Evolutionary conservation across 1,140 invertebrate genomes (phyloP), one percentile per base, ranked within the genome.

Genomic region (Tyrophagus putrescentiae): DNA sequence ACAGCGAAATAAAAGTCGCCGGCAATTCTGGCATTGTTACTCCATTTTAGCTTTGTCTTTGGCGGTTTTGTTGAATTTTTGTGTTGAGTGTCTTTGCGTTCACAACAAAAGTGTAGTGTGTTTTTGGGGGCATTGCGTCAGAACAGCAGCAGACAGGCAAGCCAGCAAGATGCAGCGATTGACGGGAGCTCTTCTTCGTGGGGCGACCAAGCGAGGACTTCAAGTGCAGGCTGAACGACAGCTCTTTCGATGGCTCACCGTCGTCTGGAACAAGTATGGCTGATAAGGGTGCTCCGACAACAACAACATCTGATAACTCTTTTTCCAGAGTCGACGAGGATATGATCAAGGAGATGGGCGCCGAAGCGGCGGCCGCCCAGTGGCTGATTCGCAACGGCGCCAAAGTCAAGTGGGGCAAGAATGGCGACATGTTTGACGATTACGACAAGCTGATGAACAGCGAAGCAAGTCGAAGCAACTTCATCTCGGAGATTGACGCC

Each of bases 311-410:
- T 56, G 41, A 41, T 27, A 7, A 45, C 21, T 62, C 36, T 29
- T 28, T 54, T 34, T 42, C 39, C 76, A 84, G 76, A 73, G 78
- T 82, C 57, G 84, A 86, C 70, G 64, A 73, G 28, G 72, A 78
- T 5, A 72, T 86, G 64, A 77, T 87, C 31, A 78, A 82, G 70
- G 70, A 77, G 65, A 76, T 88, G 60, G 89, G 89, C 1, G 78
- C 87, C 3, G 87, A 93, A 70, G 69, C 82, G 67, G 83, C 84
- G n/a, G 90, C 87, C 75, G 85, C 88, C 3, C 88, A 93, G 74
- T 93, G 89, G 90, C 74, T 92, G 11, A 65, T 72, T 31, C 56
- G 68, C 67, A 87, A 87, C 74, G 87, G 87, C 11, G 87, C 83
- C 21, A 72, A 75, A 60, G 76, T 90, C 1, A 80, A 77, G 66